Base-by-base conservation (phyloP, 2,113 vertebrate genomes). In the Microcebus tavaratra region DNA sequence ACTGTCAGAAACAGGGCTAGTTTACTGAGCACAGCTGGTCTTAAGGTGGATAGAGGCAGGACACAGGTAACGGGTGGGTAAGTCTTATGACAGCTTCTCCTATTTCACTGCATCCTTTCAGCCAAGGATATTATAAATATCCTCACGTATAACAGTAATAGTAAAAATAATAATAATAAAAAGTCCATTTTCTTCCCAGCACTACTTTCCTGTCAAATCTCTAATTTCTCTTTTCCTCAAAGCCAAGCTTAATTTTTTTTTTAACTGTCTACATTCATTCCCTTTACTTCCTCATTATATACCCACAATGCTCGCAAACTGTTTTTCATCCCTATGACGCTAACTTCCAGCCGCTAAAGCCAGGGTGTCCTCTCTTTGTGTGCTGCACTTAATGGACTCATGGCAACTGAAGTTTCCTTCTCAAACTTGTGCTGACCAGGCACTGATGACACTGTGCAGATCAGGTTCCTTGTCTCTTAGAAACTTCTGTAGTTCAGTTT, bases 1-100 rank as follows among this genome's bases (percentile, higher is more conserved):
- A 90, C 0, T 27, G 81, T 5, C 48, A 21, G 0, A n/a, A 57
- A 61, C 10, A 0, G 8, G 36, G 57, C 2, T 29, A 12, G 45
- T 17, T 50, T n/a, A 36, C 29, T 59, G 23, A 42, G 18, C 34
- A 27, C 3, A 67, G 34, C 23, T 15, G 10, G 67, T 31, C 68
- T 45, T 2, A 21, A 42, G 59, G 45, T 17, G 5, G 78, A 39
- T 0, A 15, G 53, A 12, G 2, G 20, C 12, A 61, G 8, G 67
- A 8, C 1, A 78, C 90, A 48, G 82, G 61, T 12, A 39, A 83
- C 21, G 10, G 3, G n/a, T 73, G 53, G n/a, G 36, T 34, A 34
- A 18, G 25, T 21, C 55, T 18, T 50, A 39, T 3, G 31, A 48
- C 34, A 53, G 42, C 55, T 29, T 45, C 25, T 95, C 34, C 42